Conservation (phyloP, 2,888 invertebrate genomes). For the Lasius platythorax region DNA sequence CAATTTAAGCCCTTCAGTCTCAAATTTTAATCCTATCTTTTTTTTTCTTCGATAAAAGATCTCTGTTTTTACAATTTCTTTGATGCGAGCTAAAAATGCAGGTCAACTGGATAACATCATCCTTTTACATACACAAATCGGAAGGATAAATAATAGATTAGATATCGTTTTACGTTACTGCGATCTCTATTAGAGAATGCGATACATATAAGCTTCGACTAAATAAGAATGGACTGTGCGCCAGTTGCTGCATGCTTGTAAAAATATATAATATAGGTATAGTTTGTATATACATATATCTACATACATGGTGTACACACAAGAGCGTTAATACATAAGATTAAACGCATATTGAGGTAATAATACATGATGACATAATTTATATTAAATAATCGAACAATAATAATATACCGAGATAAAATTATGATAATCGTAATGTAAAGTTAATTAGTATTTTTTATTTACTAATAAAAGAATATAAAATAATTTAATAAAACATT, state of each 20-base stretch:
- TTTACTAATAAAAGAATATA: neutral
- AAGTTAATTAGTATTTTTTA: neutral
- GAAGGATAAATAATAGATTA: neutral
- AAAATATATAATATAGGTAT: neutral
- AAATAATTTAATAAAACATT: neutral
- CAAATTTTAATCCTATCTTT: neutral
- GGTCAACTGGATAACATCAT: neutral
- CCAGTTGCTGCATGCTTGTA: neutral
- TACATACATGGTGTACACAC: too few species aligned
- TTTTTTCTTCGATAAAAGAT: neutral
- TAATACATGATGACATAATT: neutral
- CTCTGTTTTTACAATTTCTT: conserved; percentile 11
- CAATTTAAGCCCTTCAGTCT: conserved; percentile 30
- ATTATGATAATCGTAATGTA: neutral
- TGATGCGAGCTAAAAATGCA: neutral
- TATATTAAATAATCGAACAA: neutral
- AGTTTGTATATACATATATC: too few species aligned
- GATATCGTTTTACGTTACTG: neutral
- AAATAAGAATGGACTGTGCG: neutral
- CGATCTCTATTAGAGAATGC: neutral
- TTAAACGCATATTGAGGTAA: neutral
- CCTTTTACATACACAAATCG: neutral
- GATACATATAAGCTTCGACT: neutral
- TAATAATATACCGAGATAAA: neutral
- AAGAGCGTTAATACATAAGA: too few species aligned